Conservation (phyloP, 2,113 vertebrate genomes). For the Pseudorhombus dupliciocellatus region DNA sequence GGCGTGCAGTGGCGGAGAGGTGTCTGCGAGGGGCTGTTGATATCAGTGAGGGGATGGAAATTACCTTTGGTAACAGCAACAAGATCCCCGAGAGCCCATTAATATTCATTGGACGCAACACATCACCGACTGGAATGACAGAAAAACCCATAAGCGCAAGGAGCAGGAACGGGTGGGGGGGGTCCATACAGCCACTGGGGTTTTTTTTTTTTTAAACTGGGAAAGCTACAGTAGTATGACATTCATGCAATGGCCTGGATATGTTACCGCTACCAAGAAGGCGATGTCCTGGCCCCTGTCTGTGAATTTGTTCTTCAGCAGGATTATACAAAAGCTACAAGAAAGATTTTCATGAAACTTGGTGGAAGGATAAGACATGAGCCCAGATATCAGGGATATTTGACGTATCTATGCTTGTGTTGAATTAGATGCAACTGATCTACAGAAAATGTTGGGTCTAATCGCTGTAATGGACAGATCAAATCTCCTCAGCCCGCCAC, state of each 20-base stretch:
- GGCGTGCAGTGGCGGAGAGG: conserved; percentile 20
- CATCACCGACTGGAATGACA: conserved; percentile 7
- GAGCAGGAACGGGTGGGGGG: neutral
- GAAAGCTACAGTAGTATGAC: neutral
- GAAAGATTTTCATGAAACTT: no score
- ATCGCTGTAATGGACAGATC: neutral
- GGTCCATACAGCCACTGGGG: neutral
- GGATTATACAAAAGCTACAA: no score
- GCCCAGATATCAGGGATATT: no score
- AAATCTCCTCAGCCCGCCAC: neutral
- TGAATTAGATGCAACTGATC: no score
- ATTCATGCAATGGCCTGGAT: no score
- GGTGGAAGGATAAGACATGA: no score
- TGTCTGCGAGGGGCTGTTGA: conserved; percentile 28
- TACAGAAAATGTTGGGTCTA: no score
- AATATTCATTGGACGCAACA: conserved; percentile 64
- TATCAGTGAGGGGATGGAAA: conserved; percentile 51
- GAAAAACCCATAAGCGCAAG: conserved; percentile 5
- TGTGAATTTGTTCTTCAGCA: no score
- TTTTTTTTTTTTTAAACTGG: no score
- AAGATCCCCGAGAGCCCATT: conserved; percentile 50
- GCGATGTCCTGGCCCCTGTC: no score
- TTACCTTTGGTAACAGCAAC: conserved; percentile 49
- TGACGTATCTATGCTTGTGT: no score
- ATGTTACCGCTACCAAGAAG: no score